Base-by-base conservation (phyloP, 2,888 invertebrate species). In the Protophormia terraenovae region DNA sequence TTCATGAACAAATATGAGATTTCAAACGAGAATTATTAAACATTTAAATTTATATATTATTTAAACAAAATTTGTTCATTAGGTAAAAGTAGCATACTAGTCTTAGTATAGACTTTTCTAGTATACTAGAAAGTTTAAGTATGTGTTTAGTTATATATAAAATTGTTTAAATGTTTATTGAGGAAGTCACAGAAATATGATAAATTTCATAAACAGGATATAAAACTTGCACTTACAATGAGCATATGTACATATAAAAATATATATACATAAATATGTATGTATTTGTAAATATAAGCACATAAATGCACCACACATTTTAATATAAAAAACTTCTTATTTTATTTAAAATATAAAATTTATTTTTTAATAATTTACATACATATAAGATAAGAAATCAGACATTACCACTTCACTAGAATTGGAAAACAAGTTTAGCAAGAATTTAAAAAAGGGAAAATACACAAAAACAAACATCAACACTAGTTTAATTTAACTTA, bases 201-300 rank as follows among this genome's bases (percentile, higher is more conserved):
- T 73, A 72, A 58, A 47, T 50, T 73, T 73, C 73, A 73, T 73
- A 58, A 67, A 73, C 67, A 81, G 73, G 55, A 81, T 81, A 81
- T 67, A 72, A 73, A 79, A 71, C 62, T 71, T 71, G 62, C 69
- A 71, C 71, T 71, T 79, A 60, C 38, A 71, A 66, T 77, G 19
- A 58, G 53, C 41, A 58, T 41, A 50, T 64, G 41, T 16, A 71
- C 16, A 41, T 12, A 58, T 62, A 27, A 45, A 14, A 22, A 24
- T 14, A 60, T 60, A 58, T 12, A 7, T 58, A 19, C 7, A 19
- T 35, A 50, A 3, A 22, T 38, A 50, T 35, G 19, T 29, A 29
- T 41, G 41, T 14, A 35, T 16, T 3, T 24, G 19, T 16, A 32
- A n/a, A n/a, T n/a, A 14, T 19, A 60, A 16, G 8, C 32, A 16